These are phyloP conservation scores for Plagodis dolabraria DNA, from an alignment of 2,888 invertebrate genomes.

Conservation along the genomic window DNA sequence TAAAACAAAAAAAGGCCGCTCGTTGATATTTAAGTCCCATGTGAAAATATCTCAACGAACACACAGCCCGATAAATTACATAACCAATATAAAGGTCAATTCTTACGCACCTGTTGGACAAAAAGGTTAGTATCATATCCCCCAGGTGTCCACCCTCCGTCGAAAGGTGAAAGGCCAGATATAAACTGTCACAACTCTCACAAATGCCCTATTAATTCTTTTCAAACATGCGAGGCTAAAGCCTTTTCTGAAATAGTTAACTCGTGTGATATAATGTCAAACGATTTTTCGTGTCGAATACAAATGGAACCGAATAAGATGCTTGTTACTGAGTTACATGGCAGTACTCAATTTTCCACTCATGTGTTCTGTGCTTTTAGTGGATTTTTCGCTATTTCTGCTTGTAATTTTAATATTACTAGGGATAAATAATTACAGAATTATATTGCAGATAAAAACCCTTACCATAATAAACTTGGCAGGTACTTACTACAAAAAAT, in stretches of 20 bases:
- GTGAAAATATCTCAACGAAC: no score
- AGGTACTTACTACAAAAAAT: no score
- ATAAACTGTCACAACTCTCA: background rate
- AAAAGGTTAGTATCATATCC: slow-evolving; percentile 1
- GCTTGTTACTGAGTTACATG: background rate
- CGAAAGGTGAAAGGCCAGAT: slow-evolving; percentile 5
- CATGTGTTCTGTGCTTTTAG: no score
- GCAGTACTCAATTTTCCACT: no score
- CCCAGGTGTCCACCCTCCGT: background rate
- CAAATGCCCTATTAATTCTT: slow-evolving; percentile 9
- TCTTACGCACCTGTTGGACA: background rate
- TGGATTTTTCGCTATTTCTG: no score
- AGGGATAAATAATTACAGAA: no score
- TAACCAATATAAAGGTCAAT: background rate
- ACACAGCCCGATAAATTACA: no score
- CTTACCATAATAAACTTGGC: no score
- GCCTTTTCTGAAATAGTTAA: slow-evolving; percentile 9
- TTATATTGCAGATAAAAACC: no score
- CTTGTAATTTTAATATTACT: no score
- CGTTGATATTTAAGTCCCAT: no score
- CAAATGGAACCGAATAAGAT: background rate
- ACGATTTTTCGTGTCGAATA: slow-evolving; percentile 2
- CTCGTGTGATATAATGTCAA: slow-evolving; percentile 1
- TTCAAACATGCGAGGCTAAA: slow-evolving; percentile 9
- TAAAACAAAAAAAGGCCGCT: no score